Evolutionary conservation across 2,888 invertebrate genomes (phyloP), one percentile per base, ranked within the genome.

Genomic region (Chrysotoxum bicinctum): DNA sequence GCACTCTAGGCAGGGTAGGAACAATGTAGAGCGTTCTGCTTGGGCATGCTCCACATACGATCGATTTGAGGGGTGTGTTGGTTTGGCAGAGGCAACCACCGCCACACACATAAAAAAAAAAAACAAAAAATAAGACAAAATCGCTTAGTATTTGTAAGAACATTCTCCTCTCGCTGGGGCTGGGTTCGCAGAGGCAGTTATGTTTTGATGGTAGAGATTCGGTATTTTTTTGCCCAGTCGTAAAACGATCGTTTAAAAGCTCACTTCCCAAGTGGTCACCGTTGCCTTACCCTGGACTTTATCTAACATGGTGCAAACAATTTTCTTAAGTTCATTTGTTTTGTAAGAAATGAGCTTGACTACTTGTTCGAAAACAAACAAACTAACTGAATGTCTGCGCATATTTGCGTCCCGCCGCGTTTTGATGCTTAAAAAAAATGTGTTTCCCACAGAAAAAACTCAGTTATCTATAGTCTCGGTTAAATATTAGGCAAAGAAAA

Each of bases 221-320:
- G 37, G 30, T 58, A 35, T 58, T 45, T 43, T 64, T 66, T 26
- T 54, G 45, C 66, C 54, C 79, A 85, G 72, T 80, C 45, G 70
- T 60, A 76, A 52, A 54, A 72, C 62, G 70, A 80, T 73, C 80
- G 79, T 84, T 66, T 68, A 84, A 84, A 84, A 84, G 84, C 84
- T 80, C 68, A 80, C 72, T 58, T 80, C 84, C 76, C 54, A 79
- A 84, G 75, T 75, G 84, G 84, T 76, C 84, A 80, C 60, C 48
- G 60, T 75, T 73, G 52, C 76, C 84, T 85, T 75, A 50, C 60
- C 62, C 70, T 79, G 84, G 84, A 80, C 84, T 72, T 75, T 72
- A 72, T 75, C 75, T 66, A 72, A n/a, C 82, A 69, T 62, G 77
- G 66, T 69, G 45, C 68, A 77, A 70, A 79, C 75, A 79, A 66